Evolutionary conservation across 2,797 vertebrate genomes (phyloP).

Genomic region (Melanotaenia trifasciata): DNA sequence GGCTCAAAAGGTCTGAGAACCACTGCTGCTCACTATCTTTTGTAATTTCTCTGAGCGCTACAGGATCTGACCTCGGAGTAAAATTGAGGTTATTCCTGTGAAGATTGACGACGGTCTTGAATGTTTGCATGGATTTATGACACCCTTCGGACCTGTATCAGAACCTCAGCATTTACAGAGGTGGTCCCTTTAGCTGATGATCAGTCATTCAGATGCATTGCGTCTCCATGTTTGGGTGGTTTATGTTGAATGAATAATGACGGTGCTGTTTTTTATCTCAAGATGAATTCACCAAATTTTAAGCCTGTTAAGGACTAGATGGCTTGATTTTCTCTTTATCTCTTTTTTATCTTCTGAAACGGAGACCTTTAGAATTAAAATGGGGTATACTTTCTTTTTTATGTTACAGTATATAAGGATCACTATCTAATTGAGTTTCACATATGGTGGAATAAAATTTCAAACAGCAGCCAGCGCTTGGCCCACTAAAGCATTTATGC

Average conservation of each 20-base stretch:
- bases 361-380: neutral
- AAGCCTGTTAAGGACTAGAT: neutral
- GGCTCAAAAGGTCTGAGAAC: too few species aligned
- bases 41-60: neutral
- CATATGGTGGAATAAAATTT: conserved; percentile 4
- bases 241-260: neutral
- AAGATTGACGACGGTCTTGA: too few species aligned
- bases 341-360: neutral
- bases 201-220: neutral
- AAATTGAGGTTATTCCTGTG: neutral
- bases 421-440: neutral
- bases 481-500: neutral
- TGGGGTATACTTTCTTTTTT: neutral
- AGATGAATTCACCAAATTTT: neutral
- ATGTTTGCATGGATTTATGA: too few species aligned
- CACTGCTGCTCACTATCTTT: neutral
- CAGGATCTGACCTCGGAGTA: neutral
- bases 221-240: neutral
- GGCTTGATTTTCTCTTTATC: neutral
- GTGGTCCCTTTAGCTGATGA: too few species aligned
- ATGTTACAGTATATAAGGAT: neutral
- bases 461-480: neutral
- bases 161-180: neutral
- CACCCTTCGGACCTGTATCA: neutral
- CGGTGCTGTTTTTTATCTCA: neutral